Evolutionary conservation across 2,113 vertebrate species (phyloP), one percentile per base, ranked within the genome.

Genomic region (Gopherus evgoodei): DNA sequence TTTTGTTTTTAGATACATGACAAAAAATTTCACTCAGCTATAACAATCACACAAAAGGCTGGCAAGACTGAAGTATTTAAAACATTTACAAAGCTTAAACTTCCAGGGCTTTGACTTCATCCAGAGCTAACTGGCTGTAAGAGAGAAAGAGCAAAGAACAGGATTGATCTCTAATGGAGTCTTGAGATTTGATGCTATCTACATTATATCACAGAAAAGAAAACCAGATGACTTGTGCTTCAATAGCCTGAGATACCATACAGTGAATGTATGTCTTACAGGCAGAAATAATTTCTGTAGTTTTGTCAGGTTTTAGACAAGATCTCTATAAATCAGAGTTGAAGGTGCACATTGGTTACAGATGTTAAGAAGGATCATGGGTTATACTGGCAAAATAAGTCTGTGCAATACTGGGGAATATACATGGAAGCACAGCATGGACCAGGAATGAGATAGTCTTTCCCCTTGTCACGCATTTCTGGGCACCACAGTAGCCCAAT

Each of bases 131-230:
- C 49, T 31, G 78, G 47, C 27, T 44, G n/a, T 19, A 65, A 27
- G 44, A 53, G 24, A 81, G 17, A 80, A 44, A 29, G 12, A 11
- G n/a, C 11, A 59, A 38, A 0, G 12, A 88, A 42, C 81, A 87
- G 52, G n/a, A 59, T 3, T n/a, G 19, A 52, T 3, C 16, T 8
- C 75, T 22, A 25, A 47, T 81, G 44, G 16, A 75, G 81, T 19
- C 3, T 1, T 25, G 56, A 56, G 56, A 29, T 21, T 0, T 21
- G 56, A 35, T 42, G 65, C 3, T 4, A 21, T 2, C 69, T n/a
- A 16, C 38, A n/a, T 0, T 2, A 25, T 19, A 25, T n/a, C 82
- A 35, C 1, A 6, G n/a, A 4, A 16, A 49, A 49, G 47, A 72
- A 44, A 76, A 5, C 21, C 2, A 35, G 21, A 19, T 16, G 42